Evolutionary conservation across 2,888 invertebrate genomes (phyloP).

Genomic region (Meteorus colon): DNA sequence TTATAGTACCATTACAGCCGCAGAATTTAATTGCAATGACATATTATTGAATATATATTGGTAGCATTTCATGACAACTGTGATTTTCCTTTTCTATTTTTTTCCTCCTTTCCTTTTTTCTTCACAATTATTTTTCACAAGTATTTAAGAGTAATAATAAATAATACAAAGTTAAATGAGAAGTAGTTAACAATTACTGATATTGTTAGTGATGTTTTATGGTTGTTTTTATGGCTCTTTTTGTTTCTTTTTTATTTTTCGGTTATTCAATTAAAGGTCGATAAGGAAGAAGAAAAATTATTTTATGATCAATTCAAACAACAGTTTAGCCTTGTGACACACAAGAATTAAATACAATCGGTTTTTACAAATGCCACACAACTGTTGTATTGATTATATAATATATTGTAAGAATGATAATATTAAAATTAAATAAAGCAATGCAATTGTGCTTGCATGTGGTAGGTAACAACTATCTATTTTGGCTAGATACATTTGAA

Average conservation of each 20-base stretch:
- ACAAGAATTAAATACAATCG: neutral
- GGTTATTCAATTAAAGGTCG: too few species aligned
- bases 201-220: neutral
- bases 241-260: too few species aligned
- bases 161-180: too few species aligned
- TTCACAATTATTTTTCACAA: too few species aligned
- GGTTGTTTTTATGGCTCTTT: neutral
- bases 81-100: too few species aligned
- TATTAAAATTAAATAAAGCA: neutral
- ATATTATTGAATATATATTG: neutral
- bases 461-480: neutral
- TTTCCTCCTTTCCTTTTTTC: too few species aligned
- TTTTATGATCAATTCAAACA: neutral
- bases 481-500: neutral
- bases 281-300: too few species aligned
- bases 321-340: neutral
- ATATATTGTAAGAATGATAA: neutral
- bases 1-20: neutral
- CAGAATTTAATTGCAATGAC: neutral
- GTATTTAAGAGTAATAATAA: too few species aligned
- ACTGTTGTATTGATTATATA: neutral
- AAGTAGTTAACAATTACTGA: too few species aligned
- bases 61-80: neutral
- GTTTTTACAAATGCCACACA: neutral
- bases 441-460: neutral